These are phyloP conservation scores for Pituophis catenifer DNA, from an alignment of 2,113 vertebrate species.

Conservation along the genomic window DNA sequence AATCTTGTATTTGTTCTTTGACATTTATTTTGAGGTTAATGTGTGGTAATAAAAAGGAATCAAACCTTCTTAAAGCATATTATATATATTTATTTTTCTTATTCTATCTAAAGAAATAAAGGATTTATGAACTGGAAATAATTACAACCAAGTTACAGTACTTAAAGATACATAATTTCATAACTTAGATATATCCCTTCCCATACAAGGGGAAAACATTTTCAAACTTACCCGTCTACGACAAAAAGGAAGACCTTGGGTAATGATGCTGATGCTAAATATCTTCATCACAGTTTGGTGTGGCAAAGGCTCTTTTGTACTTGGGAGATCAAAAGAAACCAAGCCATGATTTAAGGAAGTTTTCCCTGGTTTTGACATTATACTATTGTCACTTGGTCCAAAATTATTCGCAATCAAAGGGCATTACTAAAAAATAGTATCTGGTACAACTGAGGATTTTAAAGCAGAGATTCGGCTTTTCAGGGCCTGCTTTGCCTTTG, in stretches of 20 bases:
- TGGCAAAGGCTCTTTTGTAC: slow-evolving; percentile 78
- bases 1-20: not conserved
- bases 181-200: not conserved
- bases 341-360: slow-evolving; percentile 74
- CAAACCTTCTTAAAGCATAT: not conserved
- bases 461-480: slow-evolving; percentile 46
- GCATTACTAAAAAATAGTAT: slow-evolving; percentile 71
- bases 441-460: slow-evolving; percentile 20
- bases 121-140: not conserved
- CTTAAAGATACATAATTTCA: not conserved
- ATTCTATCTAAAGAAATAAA: not conserved
- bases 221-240: slow-evolving; percentile 86
- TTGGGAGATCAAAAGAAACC: slow-evolving; percentile 80
- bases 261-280: slow-evolving; percentile 98
- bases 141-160: not conserved
- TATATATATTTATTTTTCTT: not conserved
- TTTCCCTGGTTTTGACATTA: slow-evolving; percentile 85
- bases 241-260: slow-evolving; percentile 94
- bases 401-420: slow-evolving; percentile 73
- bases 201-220: not conserved
- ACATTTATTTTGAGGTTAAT: not conserved
- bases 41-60: not conserved
- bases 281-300: slow-evolving; percentile 94
- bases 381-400: slow-evolving; percentile 63
- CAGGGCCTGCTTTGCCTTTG: slow-evolving; percentile 71